These are phyloP conservation scores for Latheticus oryzae DNA, from an alignment of 2,888 invertebrate species.

Conservation along the genomic window DNA sequence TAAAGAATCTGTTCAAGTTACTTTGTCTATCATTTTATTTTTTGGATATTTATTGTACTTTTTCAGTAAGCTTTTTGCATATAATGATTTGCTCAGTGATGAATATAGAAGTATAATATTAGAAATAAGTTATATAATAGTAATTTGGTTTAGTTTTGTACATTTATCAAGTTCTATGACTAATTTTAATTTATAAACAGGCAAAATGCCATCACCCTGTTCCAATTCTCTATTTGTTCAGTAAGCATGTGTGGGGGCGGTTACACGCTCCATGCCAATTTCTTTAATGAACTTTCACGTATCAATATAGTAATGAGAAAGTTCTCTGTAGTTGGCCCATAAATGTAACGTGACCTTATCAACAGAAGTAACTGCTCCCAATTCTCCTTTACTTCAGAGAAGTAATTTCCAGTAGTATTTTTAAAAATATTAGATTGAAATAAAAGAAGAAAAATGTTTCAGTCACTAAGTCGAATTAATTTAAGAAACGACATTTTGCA, in stretches of 20 bases:
- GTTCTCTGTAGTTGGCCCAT: slow-evolving; percentile 39
- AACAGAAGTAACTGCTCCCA: slow-evolving; percentile 39
- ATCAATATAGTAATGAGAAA: slow-evolving; percentile 44
- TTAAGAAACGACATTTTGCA: slow-evolving; percentile 32
- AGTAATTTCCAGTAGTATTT: slow-evolving; percentile 12
- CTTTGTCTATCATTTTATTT: no score
- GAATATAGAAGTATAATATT: no score
- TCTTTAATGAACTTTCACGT: slow-evolving; percentile 43
- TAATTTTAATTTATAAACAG: slow-evolving; percentile 37
- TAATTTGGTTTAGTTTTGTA: slow-evolving; percentile 34
- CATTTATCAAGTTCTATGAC: slow-evolving; percentile 40
- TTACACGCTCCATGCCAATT: slow-evolving; percentile 31
- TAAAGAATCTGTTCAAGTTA: no score
- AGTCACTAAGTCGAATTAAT: slow-evolving; percentile 28
- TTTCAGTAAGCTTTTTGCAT: no score
- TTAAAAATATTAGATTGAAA: slow-evolving; percentile 26
- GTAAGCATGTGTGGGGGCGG: slow-evolving; percentile 29
- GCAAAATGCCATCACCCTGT: slow-evolving; percentile 21
- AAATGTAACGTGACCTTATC: slow-evolving; percentile 44
- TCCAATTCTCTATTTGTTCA: slow-evolving; percentile 28
- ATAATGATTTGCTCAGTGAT: no score
- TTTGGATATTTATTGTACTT: no score
- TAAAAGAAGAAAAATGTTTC: slow-evolving; percentile 9
- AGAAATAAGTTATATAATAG: no score
- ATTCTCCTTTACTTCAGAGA: slow-evolving; percentile 31